Conservation (phyloP, 2,113 vertebrate genomes). For the Myanophis thanlyinensis region DNA sequence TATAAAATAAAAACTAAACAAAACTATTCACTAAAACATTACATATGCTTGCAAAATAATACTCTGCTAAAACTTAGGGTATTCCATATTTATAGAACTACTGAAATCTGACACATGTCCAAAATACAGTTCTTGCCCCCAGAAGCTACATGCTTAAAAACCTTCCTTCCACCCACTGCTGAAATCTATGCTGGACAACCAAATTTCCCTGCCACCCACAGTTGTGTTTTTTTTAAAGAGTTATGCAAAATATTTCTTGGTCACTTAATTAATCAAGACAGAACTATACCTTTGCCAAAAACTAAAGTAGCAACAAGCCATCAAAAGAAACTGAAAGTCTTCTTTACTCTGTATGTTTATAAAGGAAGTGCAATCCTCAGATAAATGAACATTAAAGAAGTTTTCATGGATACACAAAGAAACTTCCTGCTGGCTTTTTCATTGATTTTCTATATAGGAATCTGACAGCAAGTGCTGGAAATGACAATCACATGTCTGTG, state of each 20-base stretch:
- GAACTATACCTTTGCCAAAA: not conserved
- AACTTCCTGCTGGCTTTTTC: not conserved
- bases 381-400: not conserved
- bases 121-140: not conserved
- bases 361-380: not conserved
- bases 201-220: slow-evolving; percentile 12
- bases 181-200: not conserved
- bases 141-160: not conserved
- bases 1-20: not conserved
- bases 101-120: not conserved
- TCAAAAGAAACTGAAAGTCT: not conserved
- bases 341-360: not conserved
- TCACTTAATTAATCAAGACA: slow-evolving; percentile 10
- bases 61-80: not conserved
- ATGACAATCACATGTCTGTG: not conserved
- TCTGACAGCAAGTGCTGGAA: not conserved
- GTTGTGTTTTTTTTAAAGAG: not conserved
- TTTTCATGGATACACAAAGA: not conserved
- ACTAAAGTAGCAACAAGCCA: not conserved
- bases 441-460: not conserved
- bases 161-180: not conserved
- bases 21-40: not conserved
- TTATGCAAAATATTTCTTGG: not conserved
- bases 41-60: not conserved
- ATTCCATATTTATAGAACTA: not conserved